Evolutionary conservation across 2,797 vertebrate genomes (phyloP).

Genomic region (Spea hammondii): DNA sequence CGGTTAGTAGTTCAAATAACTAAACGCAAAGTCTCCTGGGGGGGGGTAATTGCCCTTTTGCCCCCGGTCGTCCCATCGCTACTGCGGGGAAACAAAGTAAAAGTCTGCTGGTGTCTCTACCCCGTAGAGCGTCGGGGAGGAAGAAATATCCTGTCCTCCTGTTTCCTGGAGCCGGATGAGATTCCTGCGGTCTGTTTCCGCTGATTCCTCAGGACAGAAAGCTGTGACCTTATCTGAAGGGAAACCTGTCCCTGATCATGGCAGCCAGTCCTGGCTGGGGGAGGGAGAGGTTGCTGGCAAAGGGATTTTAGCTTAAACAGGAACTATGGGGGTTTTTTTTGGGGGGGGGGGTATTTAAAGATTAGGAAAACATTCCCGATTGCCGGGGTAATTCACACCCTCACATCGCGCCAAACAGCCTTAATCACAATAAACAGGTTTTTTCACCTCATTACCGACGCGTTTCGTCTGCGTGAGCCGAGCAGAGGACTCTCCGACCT

Average conservation of each 20-base stretch:
- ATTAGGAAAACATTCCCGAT: conserved; percentile 14
- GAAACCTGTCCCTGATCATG: conserved; percentile 38
- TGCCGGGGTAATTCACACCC: conserved; percentile 29
- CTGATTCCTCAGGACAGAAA: conserved; percentile 34
- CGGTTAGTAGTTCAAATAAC: too few relatives aligned
- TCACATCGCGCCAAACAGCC: neutral
- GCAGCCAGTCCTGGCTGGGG: neutral
- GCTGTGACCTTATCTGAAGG: conserved; percentile 42
- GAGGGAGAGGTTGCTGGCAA: neutral
- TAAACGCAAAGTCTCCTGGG: too few relatives aligned
- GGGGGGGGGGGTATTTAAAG: neutral
- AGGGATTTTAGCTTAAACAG: neutral
- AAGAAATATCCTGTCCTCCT: conserved; percentile 38
- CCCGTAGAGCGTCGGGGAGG: neutral
- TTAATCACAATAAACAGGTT: too few relatives aligned
- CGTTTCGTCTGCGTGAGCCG: too few relatives aligned
- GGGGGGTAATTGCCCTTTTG: too few relatives aligned
- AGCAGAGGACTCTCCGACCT: too few relatives aligned
- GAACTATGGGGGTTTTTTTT: conserved; percentile 11
- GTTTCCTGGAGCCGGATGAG: conserved; percentile 45
- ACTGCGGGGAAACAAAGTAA: conserved; percentile 1
- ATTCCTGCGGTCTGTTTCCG: conserved; percentile 44
- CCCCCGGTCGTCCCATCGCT: neutral
- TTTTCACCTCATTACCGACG: too few relatives aligned
- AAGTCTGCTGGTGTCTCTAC: conserved; percentile 23